Evolutionary conservation across 2,888 invertebrate genomes (phyloP).

Genomic region (Mycalesis mineus): DNA sequence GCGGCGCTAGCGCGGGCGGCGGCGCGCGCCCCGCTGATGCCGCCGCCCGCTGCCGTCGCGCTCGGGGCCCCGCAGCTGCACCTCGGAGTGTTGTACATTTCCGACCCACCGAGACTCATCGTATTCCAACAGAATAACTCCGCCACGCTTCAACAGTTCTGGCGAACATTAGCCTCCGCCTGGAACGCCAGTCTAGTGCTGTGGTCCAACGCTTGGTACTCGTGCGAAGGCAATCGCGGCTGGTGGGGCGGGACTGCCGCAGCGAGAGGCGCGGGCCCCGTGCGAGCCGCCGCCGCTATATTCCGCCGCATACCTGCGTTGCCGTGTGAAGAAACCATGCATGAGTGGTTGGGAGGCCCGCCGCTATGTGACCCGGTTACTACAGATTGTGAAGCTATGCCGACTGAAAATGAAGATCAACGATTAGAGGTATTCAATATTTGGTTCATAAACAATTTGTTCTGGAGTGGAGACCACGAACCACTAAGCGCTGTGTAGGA

Average conservation of each 20-base stretch:
- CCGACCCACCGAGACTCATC: slow-evolving; percentile 57
- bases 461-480: too few species aligned
- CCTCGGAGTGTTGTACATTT: slow-evolving; percentile 67
- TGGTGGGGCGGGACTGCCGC: slow-evolving; percentile 73
- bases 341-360: slow-evolving; percentile 81
- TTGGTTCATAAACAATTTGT: too few species aligned
- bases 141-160: slow-evolving; percentile 71
- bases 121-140: slow-evolving; percentile 74
- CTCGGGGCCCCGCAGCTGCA: slow-evolving; percentile 73
- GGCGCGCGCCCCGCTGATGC: slow-evolving; percentile 58
- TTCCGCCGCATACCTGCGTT: slow-evolving; percentile 81
- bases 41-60: slow-evolving; percentile 67
- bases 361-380: slow-evolving; percentile 58
- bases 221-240: slow-evolving; percentile 58
- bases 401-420: slow-evolving; percentile 42
- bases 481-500: too few species aligned
- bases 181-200: slow-evolving; percentile 69
- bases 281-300: slow-evolving; percentile 79
- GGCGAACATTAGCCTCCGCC: slow-evolving; percentile 72
- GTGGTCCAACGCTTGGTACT: slow-evolving; percentile 71
- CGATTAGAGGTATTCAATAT: slow-evolving; percentile 63
- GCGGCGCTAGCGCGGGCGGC: slow-evolving; percentile 65
- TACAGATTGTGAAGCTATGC: slow-evolving; percentile 61
- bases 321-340: slow-evolving; percentile 84
- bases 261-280: slow-evolving; percentile 57